These are phyloP conservation scores for Tachina fera DNA, from an alignment of 2,888 invertebrate species.

Conservation along the genomic window DNA sequence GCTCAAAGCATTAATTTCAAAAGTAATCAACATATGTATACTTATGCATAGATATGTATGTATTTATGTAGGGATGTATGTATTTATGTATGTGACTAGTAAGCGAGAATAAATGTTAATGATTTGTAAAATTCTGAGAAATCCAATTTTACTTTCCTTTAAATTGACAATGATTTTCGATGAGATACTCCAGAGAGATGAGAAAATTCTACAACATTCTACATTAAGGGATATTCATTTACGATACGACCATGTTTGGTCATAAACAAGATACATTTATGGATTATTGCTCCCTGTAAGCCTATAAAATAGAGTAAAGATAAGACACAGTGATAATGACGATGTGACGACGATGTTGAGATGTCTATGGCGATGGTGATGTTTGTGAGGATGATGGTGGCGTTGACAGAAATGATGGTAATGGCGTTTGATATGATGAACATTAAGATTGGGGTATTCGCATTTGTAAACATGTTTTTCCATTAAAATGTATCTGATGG, in stretches of 20 bases:
- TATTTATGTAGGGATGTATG: no score
- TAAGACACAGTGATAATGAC: conserved; percentile 44
- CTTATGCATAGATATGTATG: no score
- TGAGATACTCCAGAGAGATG: conserved; percentile 10
- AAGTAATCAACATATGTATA: background rate
- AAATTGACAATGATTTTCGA: conserved; percentile 25
- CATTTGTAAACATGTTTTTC: conserved; percentile 45
- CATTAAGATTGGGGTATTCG: conserved; percentile 35
- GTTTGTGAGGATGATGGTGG: conserved; percentile 25
- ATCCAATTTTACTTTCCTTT: conserved; percentile 16
- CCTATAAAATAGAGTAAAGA: conserved; percentile 60
- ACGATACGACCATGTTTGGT: conserved; percentile 21
- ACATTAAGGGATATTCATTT: conserved; percentile 8
- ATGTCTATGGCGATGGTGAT: background rate
- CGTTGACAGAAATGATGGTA: conserved; percentile 52
- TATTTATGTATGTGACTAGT: background rate
- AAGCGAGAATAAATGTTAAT: conserved; percentile 39
- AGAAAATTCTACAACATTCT: conserved; percentile 19
- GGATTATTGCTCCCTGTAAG: conserved; percentile 57
- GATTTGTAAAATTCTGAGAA: conserved; percentile 27
- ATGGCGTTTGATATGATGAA: conserved; percentile 53
- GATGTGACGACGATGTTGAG: conserved; percentile 5
- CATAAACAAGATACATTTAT: conserved; percentile 57
- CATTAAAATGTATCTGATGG: conserved; percentile 38
- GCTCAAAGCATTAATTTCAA: background rate